Conservation (phyloP, 2,888 invertebrate genomes). For the Pollenia labialis region DNA sequence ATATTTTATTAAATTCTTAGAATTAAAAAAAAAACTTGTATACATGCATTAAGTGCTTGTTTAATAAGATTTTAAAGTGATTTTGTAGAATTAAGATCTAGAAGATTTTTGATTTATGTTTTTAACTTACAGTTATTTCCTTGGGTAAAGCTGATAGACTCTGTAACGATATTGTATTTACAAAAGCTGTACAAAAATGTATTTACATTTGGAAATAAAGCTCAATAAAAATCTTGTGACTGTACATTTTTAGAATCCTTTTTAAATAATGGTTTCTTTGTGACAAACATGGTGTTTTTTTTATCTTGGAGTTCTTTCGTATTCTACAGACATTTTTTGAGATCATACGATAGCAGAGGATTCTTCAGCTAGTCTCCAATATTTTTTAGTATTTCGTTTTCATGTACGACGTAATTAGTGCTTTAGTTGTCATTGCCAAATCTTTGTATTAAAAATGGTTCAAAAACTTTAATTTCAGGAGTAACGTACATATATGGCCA, state of each 20-base stretch:
- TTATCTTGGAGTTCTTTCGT: neutral
- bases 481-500: too few species aligned
- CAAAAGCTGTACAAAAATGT: conserved; percentile 80
- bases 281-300: conserved; percentile 49
- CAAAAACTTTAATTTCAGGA: too few species aligned
- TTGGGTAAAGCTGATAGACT: conserved; percentile 92
- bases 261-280: neutral
- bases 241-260: conserved; percentile 46
- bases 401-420: too few species aligned
- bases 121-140: conserved; percentile 90
- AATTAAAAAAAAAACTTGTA: neutral
- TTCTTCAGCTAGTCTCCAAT: too few species aligned
- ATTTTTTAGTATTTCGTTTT: too few species aligned
- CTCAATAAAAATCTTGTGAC: conserved; percentile 61
- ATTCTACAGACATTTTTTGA: neutral
- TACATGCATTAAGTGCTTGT: conserved; percentile 23
- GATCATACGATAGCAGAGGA: neutral
- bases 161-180: conserved; percentile 87
- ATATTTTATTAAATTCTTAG: neutral
- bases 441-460: too few species aligned
- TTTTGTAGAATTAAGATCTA: neutral
- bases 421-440: too few species aligned
- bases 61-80: neutral
- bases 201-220: conserved; percentile 67
- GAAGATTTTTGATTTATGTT: neutral